Evolutionary conservation across 2,888 invertebrate species (phyloP), one percentile per base, ranked within the genome.

Genomic region (Eudemis profundana): DNA sequence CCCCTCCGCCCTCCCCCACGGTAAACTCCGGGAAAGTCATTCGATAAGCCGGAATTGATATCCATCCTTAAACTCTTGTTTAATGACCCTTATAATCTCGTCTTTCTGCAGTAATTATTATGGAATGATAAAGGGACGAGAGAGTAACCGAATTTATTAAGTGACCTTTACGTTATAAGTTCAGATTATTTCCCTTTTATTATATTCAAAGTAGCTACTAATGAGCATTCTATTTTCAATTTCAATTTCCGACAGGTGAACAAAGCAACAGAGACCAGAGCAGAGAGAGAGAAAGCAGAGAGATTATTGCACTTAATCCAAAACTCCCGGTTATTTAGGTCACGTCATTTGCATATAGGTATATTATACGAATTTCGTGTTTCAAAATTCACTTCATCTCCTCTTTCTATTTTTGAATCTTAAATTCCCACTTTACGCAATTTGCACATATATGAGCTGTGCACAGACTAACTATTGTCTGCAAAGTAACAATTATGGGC

Each of bases 31-130:
- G 27, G 47, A 56, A 62, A 56, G 47, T 56, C 56, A 56, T 51
- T 57, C 64, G 64, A 64, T 57, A 64, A 64, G 50, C 63, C 57
- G 42, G 57, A 56, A 64, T 64, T 64, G 57, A 64, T 64, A 64
- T 36, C 63, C 42, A 36, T n/a, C 42, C 19, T 64, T 59, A 50
- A 57, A 49, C 36, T 42, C 49, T 36, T 57, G 33, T 50, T 50
- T 50, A 57, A 57, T 36, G 64, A 50, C 27, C 49, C 17, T 50
- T 44, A 27, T 50, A 50, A 57, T 57, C 42, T n/a, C 42, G 33
- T 23, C 29, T 63, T 62, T 38, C 40, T 19, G 14, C 8, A 40
- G 27, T 12, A 19, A 47, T 38, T 38, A 47, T 49, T 17, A 23
- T 7, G 21, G 21, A 10, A 23, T 17, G 23, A 27, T 49, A 38